phyloP scores from a whole-genome alignment of 2,113 vertebrate species.

The Alexandromys fortis region DNA sequence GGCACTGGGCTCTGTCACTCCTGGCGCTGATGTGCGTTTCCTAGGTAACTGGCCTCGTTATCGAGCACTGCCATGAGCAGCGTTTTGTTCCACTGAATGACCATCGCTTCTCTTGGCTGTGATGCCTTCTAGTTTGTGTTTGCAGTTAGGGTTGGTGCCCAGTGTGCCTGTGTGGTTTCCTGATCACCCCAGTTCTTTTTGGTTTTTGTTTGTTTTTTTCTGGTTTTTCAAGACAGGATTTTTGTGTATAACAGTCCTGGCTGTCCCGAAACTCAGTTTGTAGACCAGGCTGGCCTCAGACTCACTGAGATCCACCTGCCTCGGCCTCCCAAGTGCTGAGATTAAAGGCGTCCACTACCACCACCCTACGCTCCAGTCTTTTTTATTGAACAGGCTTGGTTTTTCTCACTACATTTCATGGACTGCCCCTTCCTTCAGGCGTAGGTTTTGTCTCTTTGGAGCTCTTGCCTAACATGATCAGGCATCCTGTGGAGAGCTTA shows the following conservation, averaged over 20 bases:
- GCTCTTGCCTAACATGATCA: not conserved
- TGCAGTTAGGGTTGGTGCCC: not conserved
- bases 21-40: not conserved
- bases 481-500: not conserved
- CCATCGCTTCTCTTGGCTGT: not conserved
- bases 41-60: not conserved
- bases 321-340: too few relatives aligned
- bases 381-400: not conserved
- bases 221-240: too few relatives aligned
- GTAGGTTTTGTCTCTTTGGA: not conserved
- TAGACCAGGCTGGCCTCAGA: too few relatives aligned
- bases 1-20: not conserved
- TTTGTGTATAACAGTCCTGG: too few relatives aligned
- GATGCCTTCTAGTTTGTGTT: not conserved
- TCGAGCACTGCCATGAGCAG: not conserved
- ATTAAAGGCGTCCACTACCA: too few relatives aligned
- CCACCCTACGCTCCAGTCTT: too few relatives aligned
- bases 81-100: not conserved
- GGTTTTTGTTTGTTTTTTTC: too few relatives aligned
- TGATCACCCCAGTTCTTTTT: too few relatives aligned
- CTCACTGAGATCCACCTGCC: too few relatives aligned
- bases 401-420: not conserved
- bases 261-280: too few relatives aligned
- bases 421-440: not conserved
- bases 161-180: not conserved